phyloP scores from a whole-genome alignment of 1,140 invertebrate species.

The Centruroides sculpturatus region DNA sequence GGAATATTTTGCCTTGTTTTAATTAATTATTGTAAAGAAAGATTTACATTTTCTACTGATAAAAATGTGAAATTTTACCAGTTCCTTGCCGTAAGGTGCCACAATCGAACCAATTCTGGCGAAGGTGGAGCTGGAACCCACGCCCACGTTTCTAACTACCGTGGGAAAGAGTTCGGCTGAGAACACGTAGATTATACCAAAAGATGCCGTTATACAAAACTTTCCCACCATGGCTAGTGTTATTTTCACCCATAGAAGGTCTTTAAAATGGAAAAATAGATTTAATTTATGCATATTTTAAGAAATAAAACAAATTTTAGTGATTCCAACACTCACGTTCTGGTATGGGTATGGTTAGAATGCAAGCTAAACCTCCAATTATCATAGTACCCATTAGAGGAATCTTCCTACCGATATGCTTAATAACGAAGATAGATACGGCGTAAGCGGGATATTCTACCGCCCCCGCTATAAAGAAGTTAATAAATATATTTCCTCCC shows the following conservation, averaged over 20 bases:
- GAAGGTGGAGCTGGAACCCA: slow-evolving; percentile 61
- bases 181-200: slow-evolving; percentile 77
- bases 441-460: slow-evolving; percentile 64
- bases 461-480: slow-evolving; percentile 55
- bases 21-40: too few relatives aligned
- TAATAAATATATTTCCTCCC: slow-evolving; percentile 55
- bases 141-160: slow-evolving; percentile 59
- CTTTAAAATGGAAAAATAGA: not conserved
- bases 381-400: slow-evolving; percentile 18
- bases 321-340: not conserved
- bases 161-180: slow-evolving; percentile 82
- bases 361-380: slow-evolving; percentile 27
- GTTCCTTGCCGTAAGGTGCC: slow-evolving; percentile 38
- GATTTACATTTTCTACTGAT: too few relatives aligned
- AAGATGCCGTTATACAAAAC: slow-evolving; percentile 66
- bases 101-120: slow-evolving; percentile 60
- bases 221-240: slow-evolving; percentile 53
- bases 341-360: slow-evolving; percentile 25
- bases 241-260: slow-evolving; percentile 32
- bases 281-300: not conserved
- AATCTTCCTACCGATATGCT: slow-evolving; percentile 5
- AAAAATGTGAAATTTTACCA: slow-evolving; percentile 2
- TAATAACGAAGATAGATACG: slow-evolving; percentile 47
- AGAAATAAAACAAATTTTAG: not conserved
- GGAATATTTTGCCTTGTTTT: not conserved